Conservation (phyloP, 2,113 vertebrate species). For the Clarias magur region DNA sequence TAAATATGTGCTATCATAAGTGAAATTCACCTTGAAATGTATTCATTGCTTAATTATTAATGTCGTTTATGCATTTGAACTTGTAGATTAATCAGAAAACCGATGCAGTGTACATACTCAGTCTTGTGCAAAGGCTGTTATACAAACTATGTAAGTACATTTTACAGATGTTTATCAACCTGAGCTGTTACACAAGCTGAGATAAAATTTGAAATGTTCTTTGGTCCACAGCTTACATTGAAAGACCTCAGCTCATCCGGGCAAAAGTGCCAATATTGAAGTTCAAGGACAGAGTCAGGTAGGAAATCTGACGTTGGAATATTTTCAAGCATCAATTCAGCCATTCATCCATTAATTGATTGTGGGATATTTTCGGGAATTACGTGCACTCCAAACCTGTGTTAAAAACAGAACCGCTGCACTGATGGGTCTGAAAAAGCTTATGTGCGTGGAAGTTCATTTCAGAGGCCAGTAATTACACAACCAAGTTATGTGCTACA, state of each 20-base stretch:
- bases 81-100: constrained; percentile 75
- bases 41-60: not conserved
- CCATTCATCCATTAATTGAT: constrained; percentile 8
- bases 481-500: not conserved
- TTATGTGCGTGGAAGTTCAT: not conserved
- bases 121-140: constrained; percentile 83
- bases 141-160: constrained; percentile 85
- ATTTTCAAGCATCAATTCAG: constrained; percentile 20
- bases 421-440: not conserved
- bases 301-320: constrained; percentile 54
- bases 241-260: constrained; percentile 87
- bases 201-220: not conserved
- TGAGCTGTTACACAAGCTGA: too few relatives aligned
- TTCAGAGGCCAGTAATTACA: not conserved
- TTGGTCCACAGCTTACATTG: constrained; percentile 79
- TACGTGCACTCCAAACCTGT: not conserved
- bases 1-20: constrained; percentile 36
- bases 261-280: constrained; percentile 96
- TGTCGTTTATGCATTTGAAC: not conserved
- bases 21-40: not conserved
- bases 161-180: not conserved
- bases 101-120: constrained; percentile 83
- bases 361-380: not conserved
- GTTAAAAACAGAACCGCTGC: not conserved
- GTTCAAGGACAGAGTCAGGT: constrained; percentile 94